Evolutionary conservation across 1,140 invertebrate species (phyloP).

Genomic region (Periplaneta americana): DNA sequence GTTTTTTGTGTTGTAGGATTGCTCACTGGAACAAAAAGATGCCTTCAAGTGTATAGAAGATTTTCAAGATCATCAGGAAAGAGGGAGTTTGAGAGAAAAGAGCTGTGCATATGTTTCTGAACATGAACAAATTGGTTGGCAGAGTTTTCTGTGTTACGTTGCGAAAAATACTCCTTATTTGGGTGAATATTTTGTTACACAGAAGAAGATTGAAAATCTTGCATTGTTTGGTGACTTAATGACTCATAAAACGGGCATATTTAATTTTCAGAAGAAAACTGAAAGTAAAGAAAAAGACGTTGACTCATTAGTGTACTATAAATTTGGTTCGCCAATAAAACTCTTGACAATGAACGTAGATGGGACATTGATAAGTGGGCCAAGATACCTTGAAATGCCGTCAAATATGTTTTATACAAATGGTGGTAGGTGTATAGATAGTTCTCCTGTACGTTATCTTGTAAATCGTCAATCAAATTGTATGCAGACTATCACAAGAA

Average conservation of each 20-base stretch:
- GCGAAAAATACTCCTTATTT: not conserved
- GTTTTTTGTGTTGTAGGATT: not conserved
- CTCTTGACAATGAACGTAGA: not conserved
- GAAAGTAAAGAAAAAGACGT: not conserved
- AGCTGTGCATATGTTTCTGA: not conserved
- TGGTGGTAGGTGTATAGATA: not conserved
- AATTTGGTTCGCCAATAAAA: not conserved
- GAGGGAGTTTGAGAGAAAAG: not conserved
- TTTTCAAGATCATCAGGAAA: not conserved
- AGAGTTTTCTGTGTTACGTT: not conserved
- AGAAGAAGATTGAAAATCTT: not conserved
- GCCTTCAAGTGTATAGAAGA: not conserved
- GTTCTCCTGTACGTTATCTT: not conserved
- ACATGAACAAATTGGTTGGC: not conserved
- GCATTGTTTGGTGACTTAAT: not conserved
- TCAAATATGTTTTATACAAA: not conserved
- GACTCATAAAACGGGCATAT: not conserved
- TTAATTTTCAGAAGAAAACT: not conserved
- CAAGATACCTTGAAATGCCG: not conserved
- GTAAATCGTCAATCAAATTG: not conserved
- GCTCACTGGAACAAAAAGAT: not conserved
- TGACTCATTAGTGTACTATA: not conserved
- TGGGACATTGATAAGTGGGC: not conserved
- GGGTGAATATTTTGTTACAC: not conserved
- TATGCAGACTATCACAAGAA: not conserved